Conservation (phyloP, 2,888 invertebrate genomes). For the Lithophane ornitopus region DNA sequence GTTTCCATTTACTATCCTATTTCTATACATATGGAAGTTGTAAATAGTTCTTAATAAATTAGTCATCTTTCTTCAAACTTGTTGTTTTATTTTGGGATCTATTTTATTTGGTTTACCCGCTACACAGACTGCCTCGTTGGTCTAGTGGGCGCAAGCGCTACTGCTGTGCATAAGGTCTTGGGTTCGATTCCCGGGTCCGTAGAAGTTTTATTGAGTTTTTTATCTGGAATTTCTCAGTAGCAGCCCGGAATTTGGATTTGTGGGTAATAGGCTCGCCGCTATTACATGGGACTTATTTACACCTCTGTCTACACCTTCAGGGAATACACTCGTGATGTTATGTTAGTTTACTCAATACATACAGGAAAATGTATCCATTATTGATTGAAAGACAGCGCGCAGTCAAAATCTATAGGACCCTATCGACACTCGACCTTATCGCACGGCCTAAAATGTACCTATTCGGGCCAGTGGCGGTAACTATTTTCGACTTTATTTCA, state of each 20-base stretch:
- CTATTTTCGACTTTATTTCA: background rate
- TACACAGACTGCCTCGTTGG: too few species aligned
- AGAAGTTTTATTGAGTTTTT: background rate
- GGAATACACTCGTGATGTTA: background rate
- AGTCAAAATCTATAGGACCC: background rate
- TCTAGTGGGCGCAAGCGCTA: background rate
- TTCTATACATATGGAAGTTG: slow-evolving; percentile 73
- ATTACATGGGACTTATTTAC: background rate
- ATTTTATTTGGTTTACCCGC: background rate
- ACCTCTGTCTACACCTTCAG: background rate
- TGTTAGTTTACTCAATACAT: background rate
- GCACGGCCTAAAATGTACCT: background rate
- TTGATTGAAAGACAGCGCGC: too few species aligned
- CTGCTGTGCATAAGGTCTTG: background rate
- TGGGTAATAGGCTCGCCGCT: background rate
- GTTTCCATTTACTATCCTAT: slow-evolving; percentile 51
- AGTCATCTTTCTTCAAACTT: slow-evolving; percentile 68
- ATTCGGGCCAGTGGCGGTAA: background rate
- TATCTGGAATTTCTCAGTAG: background rate
- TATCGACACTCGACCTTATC: background rate
- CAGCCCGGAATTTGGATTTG: background rate
- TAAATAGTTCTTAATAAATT: slow-evolving; percentile 81
- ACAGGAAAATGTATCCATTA: background rate
- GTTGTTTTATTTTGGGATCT: slow-evolving; percentile 51
- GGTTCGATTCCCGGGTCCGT: background rate